phyloP scores from a whole-genome alignment of 1,140 invertebrate genomes.

The Anastrepha obliqua region DNA sequence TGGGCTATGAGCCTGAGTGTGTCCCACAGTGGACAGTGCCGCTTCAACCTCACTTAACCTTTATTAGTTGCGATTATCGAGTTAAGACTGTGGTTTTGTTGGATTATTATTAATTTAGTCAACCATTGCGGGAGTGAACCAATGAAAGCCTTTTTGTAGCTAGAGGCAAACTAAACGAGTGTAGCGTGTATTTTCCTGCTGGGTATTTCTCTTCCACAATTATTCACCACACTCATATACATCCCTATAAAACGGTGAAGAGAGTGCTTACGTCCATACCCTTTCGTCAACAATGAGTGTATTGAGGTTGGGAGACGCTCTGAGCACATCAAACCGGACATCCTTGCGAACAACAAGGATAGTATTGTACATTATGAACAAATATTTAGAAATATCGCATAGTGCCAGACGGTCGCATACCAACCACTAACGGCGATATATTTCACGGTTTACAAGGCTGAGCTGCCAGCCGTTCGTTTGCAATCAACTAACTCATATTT shows the following conservation, averaged over 20 bases:
- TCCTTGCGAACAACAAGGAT: constrained; percentile 32
- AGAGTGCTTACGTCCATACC: neutral
- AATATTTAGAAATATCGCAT: constrained; percentile 25
- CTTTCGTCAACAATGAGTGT: constrained; percentile 12
- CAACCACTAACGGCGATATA: neutral
- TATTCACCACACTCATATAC: constrained; percentile 1
- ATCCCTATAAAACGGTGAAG: neutral
- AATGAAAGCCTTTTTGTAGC: no score
- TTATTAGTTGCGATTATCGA: no score
- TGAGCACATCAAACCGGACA: neutral
- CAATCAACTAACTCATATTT: neutral
- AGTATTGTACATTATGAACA: neutral
- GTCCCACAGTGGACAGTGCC: no score
- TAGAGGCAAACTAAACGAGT: no score
- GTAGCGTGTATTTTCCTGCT: neutral
- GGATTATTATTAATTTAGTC: no score
- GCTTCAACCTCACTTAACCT: no score
- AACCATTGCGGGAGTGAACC: no score
- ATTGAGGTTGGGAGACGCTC: neutral
- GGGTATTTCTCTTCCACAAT: neutral
- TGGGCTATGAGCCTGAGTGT: no score
- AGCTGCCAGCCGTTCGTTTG: neutral
- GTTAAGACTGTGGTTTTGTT: no score
- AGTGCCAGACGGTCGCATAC: neutral
- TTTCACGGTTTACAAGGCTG: constrained; percentile 26